These are phyloP conservation scores for Limenitis camilla DNA, from an alignment of 2,888 invertebrate species.

Conservation along the genomic window DNA sequence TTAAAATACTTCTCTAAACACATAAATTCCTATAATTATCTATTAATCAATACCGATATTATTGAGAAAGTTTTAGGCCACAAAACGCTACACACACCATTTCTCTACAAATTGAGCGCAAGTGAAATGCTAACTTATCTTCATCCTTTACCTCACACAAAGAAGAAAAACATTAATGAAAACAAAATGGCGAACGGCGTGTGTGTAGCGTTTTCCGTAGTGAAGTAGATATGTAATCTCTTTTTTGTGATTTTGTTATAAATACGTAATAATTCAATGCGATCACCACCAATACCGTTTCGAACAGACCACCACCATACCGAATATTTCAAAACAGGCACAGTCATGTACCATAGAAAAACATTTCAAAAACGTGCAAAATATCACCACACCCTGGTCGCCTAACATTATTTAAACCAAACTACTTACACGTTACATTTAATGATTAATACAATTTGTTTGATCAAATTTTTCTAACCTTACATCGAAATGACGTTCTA, in stretches of 20 bases:
- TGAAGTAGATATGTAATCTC: conserved; percentile 67
- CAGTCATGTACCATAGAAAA: conserved; percentile 66
- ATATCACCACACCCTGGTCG: conserved; percentile 75
- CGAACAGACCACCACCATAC: conserved; percentile 51
- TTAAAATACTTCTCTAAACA: conserved; percentile 75
- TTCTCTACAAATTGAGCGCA: conserved; percentile 43
- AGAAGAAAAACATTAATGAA: neutral
- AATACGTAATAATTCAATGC: conserved; percentile 46
- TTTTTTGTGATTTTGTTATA: conserved; percentile 31
- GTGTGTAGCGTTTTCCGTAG: conserved; percentile 64
- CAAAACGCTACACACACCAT: conserved; percentile 63
- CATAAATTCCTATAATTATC: conserved; percentile 72
- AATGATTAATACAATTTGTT: conserved; percentile 65
- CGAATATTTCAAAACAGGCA: conserved; percentile 50
- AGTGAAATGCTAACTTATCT: conserved; percentile 29
- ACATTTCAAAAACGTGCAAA: conserved; percentile 75
- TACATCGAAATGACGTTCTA: conserved; percentile 63
- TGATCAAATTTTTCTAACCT: conserved; percentile 62
- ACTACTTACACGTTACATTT: conserved; percentile 64
- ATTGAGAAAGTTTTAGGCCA: conserved; percentile 67
- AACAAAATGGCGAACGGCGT: conserved; percentile 15
- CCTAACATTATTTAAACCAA: conserved; percentile 73
- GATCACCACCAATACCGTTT: conserved; percentile 47
- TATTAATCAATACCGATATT: conserved; percentile 70
- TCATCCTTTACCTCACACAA: neutral